Evolutionary conservation across 2,888 invertebrate species (phyloP), one percentile per base, ranked within the genome.

Genomic region (Graphium colonna): DNA sequence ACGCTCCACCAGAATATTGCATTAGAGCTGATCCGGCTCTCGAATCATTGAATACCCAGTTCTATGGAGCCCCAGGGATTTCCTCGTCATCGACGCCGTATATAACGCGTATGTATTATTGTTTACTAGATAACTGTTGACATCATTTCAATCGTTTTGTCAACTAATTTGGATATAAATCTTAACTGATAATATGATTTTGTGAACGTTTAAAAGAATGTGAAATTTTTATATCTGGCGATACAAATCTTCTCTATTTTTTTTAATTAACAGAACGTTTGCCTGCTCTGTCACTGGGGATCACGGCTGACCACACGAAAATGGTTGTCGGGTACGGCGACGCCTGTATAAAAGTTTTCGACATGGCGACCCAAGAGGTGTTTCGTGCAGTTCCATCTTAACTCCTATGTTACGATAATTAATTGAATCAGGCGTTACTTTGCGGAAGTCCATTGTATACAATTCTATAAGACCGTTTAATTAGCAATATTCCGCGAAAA

Each of bases 311-410:
- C 40, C 62, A 71, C 15, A 52, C 66, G 1, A 82, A 76, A 60
- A 70, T 88, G 62, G 68, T 74, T 1, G 79, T 80, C 16, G 88
- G 88, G 1, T 85, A 82, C 59, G 76, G 56, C n/a, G 87, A 89
- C 62, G 58, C 75, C 0, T 79, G 83, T 4, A 73, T 88, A 55
- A 88, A 82, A 68, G 56, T 88, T 42, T 85, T 74, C 63, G 85
- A 89, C 49, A 75, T 85, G 72, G 82, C 77, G 66, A 88, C 88
- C 52, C 81, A 81, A 63, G 74, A 81, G 78, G 88, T 87, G 58
- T 67, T 59, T 38, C 13, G 15, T 50, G 21, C 2, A 21, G 21
- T 21, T 21, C 21, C 21, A 21, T 21, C 21, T 3, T 5, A 21
- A 21, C 21, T 21, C 5, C 5, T 21, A 21, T 21, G 21, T 21